Evolutionary conservation across 2,797 vertebrate species (phyloP).

Genomic region (Brachyrhaphis roseni): DNA sequence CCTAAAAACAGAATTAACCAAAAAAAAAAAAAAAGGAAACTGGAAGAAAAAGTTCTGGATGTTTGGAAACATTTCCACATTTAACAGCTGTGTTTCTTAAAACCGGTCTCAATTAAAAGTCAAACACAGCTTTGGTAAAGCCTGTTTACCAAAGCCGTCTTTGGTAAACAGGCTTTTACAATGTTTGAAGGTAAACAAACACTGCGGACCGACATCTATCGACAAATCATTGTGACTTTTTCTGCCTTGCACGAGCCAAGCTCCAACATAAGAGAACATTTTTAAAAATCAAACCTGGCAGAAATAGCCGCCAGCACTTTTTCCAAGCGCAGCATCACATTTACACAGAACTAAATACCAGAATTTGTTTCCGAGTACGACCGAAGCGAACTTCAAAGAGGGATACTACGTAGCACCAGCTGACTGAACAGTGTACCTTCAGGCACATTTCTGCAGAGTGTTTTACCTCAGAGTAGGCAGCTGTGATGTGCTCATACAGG

Average conservation of each 20-base stretch:
- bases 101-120: background rate
- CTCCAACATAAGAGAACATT: background rate
- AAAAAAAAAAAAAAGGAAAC: background rate
- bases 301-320: background rate
- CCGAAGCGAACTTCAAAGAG: background rate
- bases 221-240: background rate
- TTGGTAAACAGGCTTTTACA: background rate
- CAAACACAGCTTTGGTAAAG: too few species aligned
- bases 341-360: background rate
- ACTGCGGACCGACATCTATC: background rate
- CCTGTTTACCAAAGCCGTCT: too few species aligned
- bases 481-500: conserved; percentile 95
- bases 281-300: background rate
- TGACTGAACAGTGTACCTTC: background rate
- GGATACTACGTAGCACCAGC: background rate
- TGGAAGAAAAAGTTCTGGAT: background rate
- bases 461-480: conserved; percentile 92
- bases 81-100: background rate
- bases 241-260: background rate
- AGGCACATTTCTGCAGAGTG: background rate
- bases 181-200: background rate
- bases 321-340: background rate
- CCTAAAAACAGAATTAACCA: background rate
- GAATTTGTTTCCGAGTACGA: background rate
- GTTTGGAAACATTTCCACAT: background rate